Percentiles rank a stretch among this genome's conserved stretches.
Evolutionary conservation across 30 jellyfish, hydroid and myxozoan species (phyloP).

Genomic region (Pseudorhiza aurosa): DNA sequence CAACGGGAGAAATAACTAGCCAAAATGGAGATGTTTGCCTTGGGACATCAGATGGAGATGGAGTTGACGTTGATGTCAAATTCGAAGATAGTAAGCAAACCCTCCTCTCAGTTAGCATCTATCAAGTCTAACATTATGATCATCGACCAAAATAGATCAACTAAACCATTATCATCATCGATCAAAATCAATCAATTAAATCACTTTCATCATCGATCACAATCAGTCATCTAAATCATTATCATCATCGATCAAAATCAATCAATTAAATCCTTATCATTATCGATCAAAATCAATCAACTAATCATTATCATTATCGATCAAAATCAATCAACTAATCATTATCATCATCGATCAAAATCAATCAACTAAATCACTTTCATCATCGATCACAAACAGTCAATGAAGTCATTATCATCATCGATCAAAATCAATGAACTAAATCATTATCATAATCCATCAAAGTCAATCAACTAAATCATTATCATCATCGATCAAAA

Average conservation of each 20-base stretch:
- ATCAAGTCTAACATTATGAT: neutral
- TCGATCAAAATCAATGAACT: neutral
- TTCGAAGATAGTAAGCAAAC: neutral
- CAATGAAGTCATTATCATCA: no score
- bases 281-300: no score
- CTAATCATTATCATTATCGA: no score
- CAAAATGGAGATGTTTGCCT: slow-evolving; percentile 8
- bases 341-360: no score
- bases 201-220: neutral
- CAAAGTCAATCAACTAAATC: neutral
- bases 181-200: neutral
- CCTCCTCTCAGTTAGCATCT: neutral
- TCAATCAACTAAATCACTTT: neutral
- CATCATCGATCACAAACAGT: no score
- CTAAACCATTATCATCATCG: neutral
- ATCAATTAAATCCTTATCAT: no score
- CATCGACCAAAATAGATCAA: neutral
- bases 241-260: neutral
- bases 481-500: neutral
- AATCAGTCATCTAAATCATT: neutral
- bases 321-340: no score
- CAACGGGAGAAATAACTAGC: neutral
- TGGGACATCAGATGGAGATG: neutral
- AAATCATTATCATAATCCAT: neutral
- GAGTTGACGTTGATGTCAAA: neutral